phyloP scores from a whole-genome alignment of 2,797 vertebrate species.

The Antennarius maculatus region DNA sequence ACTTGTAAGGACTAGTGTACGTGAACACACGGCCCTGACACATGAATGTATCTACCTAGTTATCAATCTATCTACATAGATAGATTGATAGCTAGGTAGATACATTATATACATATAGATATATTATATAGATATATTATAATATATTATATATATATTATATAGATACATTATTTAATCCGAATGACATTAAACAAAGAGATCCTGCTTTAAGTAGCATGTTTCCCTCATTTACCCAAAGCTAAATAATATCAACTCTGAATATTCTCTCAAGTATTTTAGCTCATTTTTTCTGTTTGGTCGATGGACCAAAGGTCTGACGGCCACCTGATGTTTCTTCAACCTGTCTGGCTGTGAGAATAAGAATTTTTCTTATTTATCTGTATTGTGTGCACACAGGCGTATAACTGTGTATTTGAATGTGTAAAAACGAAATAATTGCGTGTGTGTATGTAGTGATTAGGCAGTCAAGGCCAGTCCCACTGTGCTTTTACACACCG shows the following conservation, averaged over 20 bases:
- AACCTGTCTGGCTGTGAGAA: constrained; percentile 14
- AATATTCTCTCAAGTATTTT: constrained; percentile 36
- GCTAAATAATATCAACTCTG: constrained; percentile 39
- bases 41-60: too few species aligned
- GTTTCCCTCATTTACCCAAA: neutral
- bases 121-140: too few species aligned
- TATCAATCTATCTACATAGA: too few species aligned
- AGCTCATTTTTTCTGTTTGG: constrained; percentile 50
- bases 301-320: constrained; percentile 35
- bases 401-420: constrained; percentile 4
- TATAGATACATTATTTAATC: too few species aligned
- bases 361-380: constrained; percentile 28
- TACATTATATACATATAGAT: too few species aligned
- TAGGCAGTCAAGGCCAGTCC: constrained; percentile 33
- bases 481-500: constrained; percentile 52
- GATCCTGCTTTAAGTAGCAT: too few species aligned
- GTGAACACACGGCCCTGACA: constrained; percentile 17
- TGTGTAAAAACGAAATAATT: neutral
- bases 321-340: constrained; percentile 24
- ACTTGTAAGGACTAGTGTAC: constrained; percentile 36
- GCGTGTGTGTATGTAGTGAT: constrained; percentile 19
- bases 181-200: too few species aligned
- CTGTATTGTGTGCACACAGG: constrained; percentile 5
- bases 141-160: too few species aligned
- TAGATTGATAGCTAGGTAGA: too few species aligned